A percentile compares a stretch with the other conserved stretches of the same genome.
phyloP scores from a whole-genome alignment of 2,888 invertebrate genomes.

The Aporophyla nigra region DNA sequence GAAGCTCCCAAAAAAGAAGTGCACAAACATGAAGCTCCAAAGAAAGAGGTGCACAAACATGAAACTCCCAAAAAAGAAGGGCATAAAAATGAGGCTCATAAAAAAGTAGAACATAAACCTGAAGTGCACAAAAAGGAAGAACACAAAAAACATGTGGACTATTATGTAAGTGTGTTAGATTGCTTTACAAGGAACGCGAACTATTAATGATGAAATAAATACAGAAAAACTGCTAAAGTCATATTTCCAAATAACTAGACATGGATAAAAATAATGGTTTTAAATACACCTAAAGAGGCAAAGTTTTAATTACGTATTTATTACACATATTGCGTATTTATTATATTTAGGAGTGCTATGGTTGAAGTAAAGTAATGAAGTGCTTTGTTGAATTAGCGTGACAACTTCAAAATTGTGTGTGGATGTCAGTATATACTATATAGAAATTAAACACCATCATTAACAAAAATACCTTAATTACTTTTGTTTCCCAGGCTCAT shows the following conservation, averaged over 20 bases:
- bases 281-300: not conserved
- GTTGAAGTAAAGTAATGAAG: not conserved
- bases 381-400: not conserved
- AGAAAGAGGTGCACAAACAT: slow-evolving; percentile 15
- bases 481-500: slow-evolving; percentile 68
- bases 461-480: not conserved
- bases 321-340: too few relatives aligned
- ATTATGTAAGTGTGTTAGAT: slow-evolving; percentile 47
- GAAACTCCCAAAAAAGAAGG: slow-evolving; percentile 4
- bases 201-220: not conserved
- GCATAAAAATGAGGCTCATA: slow-evolving; percentile 26
- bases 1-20: slow-evolving; percentile 16
- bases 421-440: not conserved
- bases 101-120: slow-evolving; percentile 6
- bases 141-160: slow-evolving; percentile 53
- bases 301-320: not conserved
- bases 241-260: not conserved
- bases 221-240: not conserved
- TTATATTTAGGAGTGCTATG: not conserved
- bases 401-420: not conserved
- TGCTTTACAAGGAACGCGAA: not conserved
- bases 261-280: not conserved
- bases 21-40: slow-evolving; percentile 12
- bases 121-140: slow-evolving; percentile 28
- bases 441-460: not conserved